Percentiles rank a stretch among this genome's conserved stretches.
Conservation (phyloP, 2,888 invertebrate species). For the Amblyteles armatorius region DNA sequence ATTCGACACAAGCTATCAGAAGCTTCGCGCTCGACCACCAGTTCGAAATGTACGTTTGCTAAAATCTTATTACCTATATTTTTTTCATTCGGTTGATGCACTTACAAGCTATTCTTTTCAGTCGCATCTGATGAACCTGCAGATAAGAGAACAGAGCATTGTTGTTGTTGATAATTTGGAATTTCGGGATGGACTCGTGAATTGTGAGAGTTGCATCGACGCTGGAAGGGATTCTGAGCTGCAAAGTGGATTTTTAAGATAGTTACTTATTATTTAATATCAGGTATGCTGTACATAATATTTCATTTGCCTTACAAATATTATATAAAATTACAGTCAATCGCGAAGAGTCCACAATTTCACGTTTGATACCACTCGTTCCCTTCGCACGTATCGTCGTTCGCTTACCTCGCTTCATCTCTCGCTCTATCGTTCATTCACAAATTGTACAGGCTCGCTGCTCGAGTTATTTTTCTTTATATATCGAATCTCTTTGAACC, state of each 20-base stretch:
- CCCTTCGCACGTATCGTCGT: constrained; percentile 68
- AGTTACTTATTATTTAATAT: constrained; percentile 83
- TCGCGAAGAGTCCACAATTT: constrained; percentile 78
- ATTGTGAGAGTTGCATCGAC: background rate
- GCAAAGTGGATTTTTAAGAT: constrained; percentile 75
- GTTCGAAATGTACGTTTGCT: background rate
- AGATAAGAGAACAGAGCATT: background rate
- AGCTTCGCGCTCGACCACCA: background rate
- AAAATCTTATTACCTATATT: background rate
- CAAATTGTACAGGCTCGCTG: constrained; percentile 72
- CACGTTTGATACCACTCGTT: constrained; percentile 68
- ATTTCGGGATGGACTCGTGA: background rate
- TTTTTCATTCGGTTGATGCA: no score
- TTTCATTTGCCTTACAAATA: constrained; percentile 83
- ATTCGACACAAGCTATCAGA: background rate
- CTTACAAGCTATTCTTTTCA: background rate
- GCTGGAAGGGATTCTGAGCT: background rate
- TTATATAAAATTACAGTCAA: constrained; percentile 84
- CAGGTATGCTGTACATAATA: constrained; percentile 83
- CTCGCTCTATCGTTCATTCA: constrained; percentile 68
- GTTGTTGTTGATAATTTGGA: background rate
- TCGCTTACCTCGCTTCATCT: constrained; percentile 34
- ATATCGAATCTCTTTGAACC: constrained; percentile 58
- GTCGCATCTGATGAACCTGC: background rate
- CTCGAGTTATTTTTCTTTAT: constrained; percentile 43